These are phyloP conservation scores for Turnix velox DNA, from an alignment of 2,113 vertebrate genomes.

Conservation along the genomic window DNA sequence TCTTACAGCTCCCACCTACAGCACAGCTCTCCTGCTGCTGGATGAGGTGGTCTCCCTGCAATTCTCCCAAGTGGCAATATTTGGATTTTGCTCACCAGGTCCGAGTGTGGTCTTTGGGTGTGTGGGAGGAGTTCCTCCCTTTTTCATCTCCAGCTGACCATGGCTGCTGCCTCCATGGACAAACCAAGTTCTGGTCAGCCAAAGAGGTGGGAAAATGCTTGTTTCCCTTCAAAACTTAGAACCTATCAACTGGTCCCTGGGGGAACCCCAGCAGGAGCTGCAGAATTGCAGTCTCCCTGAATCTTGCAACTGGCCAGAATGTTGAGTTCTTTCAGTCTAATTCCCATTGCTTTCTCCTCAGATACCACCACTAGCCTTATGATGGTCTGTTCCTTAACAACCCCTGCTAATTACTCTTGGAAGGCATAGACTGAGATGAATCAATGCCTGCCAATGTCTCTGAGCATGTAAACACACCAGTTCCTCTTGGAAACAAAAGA, in stretches of 20 bases:
- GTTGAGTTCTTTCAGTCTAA: not conserved
- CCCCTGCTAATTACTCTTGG: not conserved
- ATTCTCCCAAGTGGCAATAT: not conserved
- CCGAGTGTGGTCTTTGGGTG: not conserved
- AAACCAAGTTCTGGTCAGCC: not conserved
- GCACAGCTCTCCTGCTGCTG: not conserved
- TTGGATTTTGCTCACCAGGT: not conserved
- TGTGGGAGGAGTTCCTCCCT: conserved; percentile 1
- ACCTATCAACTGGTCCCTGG: not conserved
- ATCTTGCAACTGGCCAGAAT: not conserved
- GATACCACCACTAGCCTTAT: not conserved
- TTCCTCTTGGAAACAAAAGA: not conserved
- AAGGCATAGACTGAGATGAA: not conserved
- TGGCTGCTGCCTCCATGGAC: not conserved
- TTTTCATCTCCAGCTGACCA: not conserved
- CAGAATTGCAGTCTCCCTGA: not conserved
- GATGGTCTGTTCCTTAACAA: not conserved
- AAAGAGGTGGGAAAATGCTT: not conserved
- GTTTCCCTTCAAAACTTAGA: not conserved
- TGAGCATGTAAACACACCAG: not conserved
- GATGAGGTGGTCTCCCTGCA: not conserved
- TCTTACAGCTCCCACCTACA: conserved; percentile 33
- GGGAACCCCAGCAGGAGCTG: not conserved
- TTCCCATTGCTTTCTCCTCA: not conserved
- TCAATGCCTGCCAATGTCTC: not conserved